Base-by-base conservation (phyloP, 2,888 invertebrate species). In the Diaphora mendica region DNA sequence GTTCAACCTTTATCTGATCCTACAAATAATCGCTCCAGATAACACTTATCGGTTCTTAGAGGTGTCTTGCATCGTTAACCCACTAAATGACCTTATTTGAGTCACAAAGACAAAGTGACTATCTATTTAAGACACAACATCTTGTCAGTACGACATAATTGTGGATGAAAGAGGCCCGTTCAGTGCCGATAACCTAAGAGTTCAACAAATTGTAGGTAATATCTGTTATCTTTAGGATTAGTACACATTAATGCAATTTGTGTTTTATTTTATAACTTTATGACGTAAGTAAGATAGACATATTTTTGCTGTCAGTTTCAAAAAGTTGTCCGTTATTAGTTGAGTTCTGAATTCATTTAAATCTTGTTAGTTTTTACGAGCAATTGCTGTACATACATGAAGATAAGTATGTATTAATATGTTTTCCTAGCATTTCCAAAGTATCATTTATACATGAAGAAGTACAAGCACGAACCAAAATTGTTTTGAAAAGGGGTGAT, bases 71-170 rank as follows among this genome's bases (percentile, higher is more conserved):
- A 69, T 26, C 35, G 59, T 26, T 39, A 20, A 59, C 68, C 26
- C 35, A n/a, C 55, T 17, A 20, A 59, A 59, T 39, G 55, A 59
- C 39, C 51, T 39, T 35, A 26, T 55, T 17, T n/a, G n/a, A 55
- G 39, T n/a, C n/a, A 62, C 17, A 13, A 62, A 30, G 15, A 30
- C 62, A 62, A 62, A 62, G 62, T 62, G 30, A 30, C 42, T 44
- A 48, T 33, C n/a, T 72, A n/a, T 66, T 59, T 30, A n/a, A 30
- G 4, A 55, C 3, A 30, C 30, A 39, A 66, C 26, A 30, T 39
- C 15, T 39, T 72, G 62, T 72, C 67, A 13, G 59, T 7, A 20
- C 68, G 67, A 72, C 72, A 67, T 67, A 67, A 72, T 62, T 59
- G 55, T 68, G 13, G 39, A 71, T 30, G 51, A 67, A 67, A 72